A percentile compares a stretch with the other conserved stretches of the same genome.
These are phyloP conservation scores for Pseudococcus jackbeardsleyi DNA, from an alignment of 2,888 invertebrate species.

Conservation along the genomic window DNA sequence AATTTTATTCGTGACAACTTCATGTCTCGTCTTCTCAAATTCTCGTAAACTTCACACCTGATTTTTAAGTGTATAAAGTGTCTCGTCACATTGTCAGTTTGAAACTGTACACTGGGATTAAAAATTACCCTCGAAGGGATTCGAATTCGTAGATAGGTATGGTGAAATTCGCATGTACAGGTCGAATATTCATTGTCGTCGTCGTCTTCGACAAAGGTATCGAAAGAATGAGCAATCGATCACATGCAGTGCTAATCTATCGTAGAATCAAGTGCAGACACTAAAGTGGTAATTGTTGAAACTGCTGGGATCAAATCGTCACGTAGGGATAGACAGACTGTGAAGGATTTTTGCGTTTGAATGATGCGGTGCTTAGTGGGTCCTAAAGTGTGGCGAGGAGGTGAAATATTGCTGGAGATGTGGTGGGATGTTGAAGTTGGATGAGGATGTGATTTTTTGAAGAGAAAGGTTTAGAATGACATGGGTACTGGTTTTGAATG, in stretches of 20 bases:
- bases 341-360: conserved; percentile 37
- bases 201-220: neutral
- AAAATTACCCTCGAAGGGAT: neutral
- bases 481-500: too few species aligned
- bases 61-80: neutral
- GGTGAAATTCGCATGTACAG: neutral
- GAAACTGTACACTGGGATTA: neutral
- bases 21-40: neutral
- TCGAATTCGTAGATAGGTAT: neutral
- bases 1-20: neutral
- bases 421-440: too few species aligned
- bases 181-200: neutral
- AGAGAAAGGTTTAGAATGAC: too few species aligned
- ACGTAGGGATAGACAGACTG: conserved; percentile 35
- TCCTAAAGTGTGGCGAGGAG: neutral
- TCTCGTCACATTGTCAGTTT: neutral
- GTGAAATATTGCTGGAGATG: too few species aligned
- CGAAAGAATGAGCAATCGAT: conserved; percentile 19
- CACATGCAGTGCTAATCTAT: conserved; percentile 48
- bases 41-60: neutral
- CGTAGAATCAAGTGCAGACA: conserved; percentile 41
- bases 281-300: conserved; percentile 47
- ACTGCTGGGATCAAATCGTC: conserved; percentile 49
- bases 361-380: conserved; percentile 28
- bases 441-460: too few species aligned